Evolutionary conservation across 2,113 vertebrate genomes (phyloP).

Genomic region (Tragelaphus scriptus): DNA sequence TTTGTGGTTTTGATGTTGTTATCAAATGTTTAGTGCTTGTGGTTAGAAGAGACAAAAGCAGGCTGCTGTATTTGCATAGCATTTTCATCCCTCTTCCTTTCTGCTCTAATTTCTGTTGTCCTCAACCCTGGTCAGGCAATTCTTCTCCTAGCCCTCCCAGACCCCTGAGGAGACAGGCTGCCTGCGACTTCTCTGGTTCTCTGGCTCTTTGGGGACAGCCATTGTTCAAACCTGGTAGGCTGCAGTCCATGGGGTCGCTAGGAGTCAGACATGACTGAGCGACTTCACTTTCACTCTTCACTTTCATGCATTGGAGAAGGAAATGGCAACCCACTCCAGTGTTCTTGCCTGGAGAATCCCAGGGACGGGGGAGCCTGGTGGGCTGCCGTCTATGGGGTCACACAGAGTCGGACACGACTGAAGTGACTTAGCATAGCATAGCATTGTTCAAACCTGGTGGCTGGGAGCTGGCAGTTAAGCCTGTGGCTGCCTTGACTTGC

Average conservation of each 20-base stretch:
- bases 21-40: constrained; percentile 39
- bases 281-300: too few relatives aligned
- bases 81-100: background rate
- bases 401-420: too few relatives aligned
- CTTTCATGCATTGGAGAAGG: too few relatives aligned
- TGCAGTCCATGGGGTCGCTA: too few relatives aligned
- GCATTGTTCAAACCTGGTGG: background rate
- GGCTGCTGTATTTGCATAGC: background rate
- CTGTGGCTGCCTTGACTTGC: background rate
- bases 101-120: background rate
- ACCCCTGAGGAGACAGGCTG: background rate
- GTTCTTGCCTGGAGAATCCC: too few relatives aligned
- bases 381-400: too few relatives aligned
- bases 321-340: too few relatives aligned
- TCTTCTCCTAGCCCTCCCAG: background rate
- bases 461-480: background rate
- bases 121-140: background rate
- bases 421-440: too few relatives aligned
- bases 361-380: too few relatives aligned
- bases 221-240: background rate
- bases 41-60: constrained; percentile 10
- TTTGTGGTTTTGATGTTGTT: constrained; percentile 27
- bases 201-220: background rate
- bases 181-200: background rate
- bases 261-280: too few relatives aligned